Conservation (phyloP, 2,888 invertebrate species). For the Chromoteleia sp. region DNA sequence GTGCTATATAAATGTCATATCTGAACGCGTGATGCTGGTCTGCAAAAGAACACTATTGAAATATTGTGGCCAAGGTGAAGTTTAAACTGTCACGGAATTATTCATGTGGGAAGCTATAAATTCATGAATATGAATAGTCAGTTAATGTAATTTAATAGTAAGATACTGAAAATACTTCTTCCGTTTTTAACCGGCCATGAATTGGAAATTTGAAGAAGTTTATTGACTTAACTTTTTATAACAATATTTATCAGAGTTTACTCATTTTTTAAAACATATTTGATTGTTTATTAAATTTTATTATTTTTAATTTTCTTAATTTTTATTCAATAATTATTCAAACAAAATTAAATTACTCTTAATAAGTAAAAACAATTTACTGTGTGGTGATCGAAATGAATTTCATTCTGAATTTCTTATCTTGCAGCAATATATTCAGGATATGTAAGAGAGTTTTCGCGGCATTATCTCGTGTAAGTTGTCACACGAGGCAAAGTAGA, state of each 20-base stretch:
- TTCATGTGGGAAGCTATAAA: conserved; percentile 45
- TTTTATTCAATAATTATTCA: no score
- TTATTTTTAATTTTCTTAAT: no score
- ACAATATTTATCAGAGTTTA: neutral
- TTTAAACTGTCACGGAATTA: conserved; percentile 39
- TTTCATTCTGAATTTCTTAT: conserved; percentile 17
- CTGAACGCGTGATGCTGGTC: conserved; percentile 29
- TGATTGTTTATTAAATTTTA: no score
- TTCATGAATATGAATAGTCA: conserved; percentile 42
- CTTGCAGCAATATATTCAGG: conserved; percentile 14
- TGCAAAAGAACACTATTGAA: conserved; percentile 18
- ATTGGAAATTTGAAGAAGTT: neutral
- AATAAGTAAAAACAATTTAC: neutral
- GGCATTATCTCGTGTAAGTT: conserved; percentile 16
- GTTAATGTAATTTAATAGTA: conserved; percentile 5
- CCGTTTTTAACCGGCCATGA: neutral
- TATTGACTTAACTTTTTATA: neutral
- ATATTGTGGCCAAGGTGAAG: conserved; percentile 63
- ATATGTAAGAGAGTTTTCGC: conserved; percentile 27
- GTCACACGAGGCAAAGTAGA: conserved; percentile 16
- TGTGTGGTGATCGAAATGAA: neutral
- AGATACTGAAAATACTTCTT: neutral
- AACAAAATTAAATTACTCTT: no score
- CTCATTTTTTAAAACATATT: neutral
- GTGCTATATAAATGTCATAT: conserved; percentile 47